These are phyloP conservation scores for Charina bottae DNA, from an alignment of 2,113 vertebrate species.

Conservation along the genomic window DNA sequence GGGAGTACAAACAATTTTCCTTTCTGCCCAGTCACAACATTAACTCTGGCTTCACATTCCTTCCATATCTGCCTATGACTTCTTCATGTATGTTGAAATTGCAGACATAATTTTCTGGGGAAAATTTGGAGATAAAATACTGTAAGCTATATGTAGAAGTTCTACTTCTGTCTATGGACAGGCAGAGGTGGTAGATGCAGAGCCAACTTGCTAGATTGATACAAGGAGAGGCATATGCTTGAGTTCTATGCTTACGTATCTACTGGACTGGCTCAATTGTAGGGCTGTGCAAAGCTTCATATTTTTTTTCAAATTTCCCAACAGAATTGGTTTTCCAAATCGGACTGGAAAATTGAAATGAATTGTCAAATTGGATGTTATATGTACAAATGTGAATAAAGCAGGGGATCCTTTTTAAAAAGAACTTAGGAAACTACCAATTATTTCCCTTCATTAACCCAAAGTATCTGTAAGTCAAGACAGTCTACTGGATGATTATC, in stretches of 20 bases:
- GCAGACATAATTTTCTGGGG: not conserved
- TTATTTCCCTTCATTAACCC: not conserved
- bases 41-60: not conserved
- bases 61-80: not conserved
- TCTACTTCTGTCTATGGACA: not conserved
- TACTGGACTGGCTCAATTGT: not conserved
- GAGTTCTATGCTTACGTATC: not conserved
- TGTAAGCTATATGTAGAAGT: not conserved
- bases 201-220: not conserved
- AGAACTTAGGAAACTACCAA: not conserved
- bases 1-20: not conserved
- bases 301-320: not conserved
- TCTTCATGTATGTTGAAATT: not conserved
- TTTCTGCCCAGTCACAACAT: not conserved
- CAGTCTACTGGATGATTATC: not conserved
- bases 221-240: not conserved
- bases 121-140: not conserved
- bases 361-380: not conserved
- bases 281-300: not conserved
- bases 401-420: not conserved
- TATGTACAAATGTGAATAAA: not conserved
- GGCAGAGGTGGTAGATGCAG: not conserved
- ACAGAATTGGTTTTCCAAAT: not conserved
- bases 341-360: not conserved
- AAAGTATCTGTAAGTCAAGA: not conserved